Conservation (phyloP, 1,140 invertebrate species). For the Anoplophora glabripennis region DNA sequence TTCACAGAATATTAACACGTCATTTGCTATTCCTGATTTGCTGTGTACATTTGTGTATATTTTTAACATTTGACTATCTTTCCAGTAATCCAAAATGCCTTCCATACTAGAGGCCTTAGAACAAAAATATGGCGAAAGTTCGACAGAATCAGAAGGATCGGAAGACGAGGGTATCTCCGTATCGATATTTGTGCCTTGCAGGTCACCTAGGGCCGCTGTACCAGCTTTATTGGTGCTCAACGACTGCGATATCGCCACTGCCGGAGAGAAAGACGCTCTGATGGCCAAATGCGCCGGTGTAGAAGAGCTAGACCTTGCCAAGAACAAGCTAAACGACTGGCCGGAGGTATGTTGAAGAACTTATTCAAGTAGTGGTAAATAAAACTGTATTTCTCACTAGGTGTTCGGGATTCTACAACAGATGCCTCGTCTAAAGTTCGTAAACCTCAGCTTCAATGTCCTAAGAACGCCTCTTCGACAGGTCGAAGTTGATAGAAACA, state of each 20-base stretch:
- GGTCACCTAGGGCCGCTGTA: conserved; percentile 71
- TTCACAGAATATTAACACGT: too few species aligned
- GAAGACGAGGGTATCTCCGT: conserved; percentile 61
- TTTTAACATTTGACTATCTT: not conserved
- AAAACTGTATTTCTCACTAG: conserved; percentile 50
- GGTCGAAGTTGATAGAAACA: conserved; percentile 31
- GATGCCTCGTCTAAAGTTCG: conserved; percentile 83
- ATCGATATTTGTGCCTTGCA: conserved; percentile 79
- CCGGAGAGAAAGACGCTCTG: conserved; percentile 75
- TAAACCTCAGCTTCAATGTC: conserved; percentile 88
- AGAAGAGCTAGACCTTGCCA: conserved; percentile 84
- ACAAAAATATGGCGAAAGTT: conserved; percentile 71
- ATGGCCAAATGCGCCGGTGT: conserved; percentile 80
- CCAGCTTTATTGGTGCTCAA: conserved; percentile 85
- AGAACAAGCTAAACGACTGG: conserved; percentile 84
- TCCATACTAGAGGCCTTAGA: conserved; percentile 81
- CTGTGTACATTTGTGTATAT: too few species aligned
- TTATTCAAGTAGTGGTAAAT: not conserved
- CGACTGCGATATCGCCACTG: conserved; percentile 81
- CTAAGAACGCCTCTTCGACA: conserved; percentile 64
- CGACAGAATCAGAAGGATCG: conserved; percentile 57
- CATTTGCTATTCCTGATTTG: too few species aligned
- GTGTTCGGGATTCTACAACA: conserved; percentile 80
- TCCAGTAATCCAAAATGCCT: conserved; percentile 60
- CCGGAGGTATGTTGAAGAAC: conserved; percentile 61